These are phyloP conservation scores for Psittacus erithacus DNA, from an alignment of 2,113 vertebrate species.

Conservation along the genomic window DNA sequence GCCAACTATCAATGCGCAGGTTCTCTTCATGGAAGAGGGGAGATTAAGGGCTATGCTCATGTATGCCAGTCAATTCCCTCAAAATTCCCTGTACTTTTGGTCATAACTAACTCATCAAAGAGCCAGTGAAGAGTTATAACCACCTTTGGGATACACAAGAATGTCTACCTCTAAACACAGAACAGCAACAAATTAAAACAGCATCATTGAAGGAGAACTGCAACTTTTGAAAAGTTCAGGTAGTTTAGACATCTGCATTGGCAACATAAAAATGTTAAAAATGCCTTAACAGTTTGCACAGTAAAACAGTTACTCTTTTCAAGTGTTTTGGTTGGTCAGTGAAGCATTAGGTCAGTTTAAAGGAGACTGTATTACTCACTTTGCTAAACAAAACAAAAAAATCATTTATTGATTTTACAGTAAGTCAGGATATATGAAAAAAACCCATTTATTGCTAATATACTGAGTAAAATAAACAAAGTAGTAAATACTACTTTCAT, in stretches of 20 bases:
- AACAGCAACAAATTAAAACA: not conserved
- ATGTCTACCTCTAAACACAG: not conserved
- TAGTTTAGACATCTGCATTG: not conserved
- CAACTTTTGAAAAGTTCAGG: not conserved
- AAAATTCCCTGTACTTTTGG: not conserved
- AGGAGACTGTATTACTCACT: not conserved
- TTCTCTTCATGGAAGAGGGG: not conserved
- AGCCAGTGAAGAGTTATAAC: not conserved
- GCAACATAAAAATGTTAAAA: not conserved
- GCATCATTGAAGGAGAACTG: not conserved
- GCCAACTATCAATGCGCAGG: accelerated
- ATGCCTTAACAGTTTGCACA: not conserved
- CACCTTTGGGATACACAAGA: not conserved
- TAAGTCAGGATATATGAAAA: not conserved
- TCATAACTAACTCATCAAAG: not conserved
- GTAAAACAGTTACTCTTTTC: not conserved
- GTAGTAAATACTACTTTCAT: not conserved
- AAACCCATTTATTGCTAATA: not conserved
- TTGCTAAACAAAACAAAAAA: not conserved
- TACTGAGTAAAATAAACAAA: not conserved
- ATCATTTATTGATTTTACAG: not conserved
- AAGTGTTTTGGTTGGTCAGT: not conserved
- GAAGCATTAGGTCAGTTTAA: not conserved
- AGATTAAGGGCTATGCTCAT: not conserved
- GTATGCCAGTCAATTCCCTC: not conserved